phyloP scores from a whole-genome alignment of 2,113 vertebrate genomes.

The Grantiella picta region DNA sequence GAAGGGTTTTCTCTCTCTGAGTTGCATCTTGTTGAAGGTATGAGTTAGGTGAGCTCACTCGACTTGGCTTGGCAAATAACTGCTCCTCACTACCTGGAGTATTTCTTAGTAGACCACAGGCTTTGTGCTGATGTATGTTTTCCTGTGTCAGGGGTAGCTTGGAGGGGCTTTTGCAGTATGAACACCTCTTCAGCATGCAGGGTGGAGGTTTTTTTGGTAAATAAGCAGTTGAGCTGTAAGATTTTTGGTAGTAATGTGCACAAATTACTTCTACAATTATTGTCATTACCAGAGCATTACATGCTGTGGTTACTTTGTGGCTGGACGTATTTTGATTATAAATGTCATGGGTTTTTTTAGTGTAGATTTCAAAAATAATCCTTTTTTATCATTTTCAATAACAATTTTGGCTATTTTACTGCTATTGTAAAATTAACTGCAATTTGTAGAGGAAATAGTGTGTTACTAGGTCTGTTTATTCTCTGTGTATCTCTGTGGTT shows the following conservation, averaged over 20 bases:
- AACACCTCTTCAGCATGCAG: background rate
- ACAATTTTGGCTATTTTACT: background rate
- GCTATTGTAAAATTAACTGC: background rate
- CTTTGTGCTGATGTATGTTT: background rate
- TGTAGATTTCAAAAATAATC: background rate
- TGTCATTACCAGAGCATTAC: background rate
- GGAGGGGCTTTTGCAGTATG: background rate
- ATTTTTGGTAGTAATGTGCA: background rate
- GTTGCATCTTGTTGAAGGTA: background rate
- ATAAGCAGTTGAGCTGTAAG: background rate
- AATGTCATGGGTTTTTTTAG: rapidly evolving
- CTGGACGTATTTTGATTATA: background rate
- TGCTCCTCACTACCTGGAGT: background rate
- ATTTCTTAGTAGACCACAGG: background rate
- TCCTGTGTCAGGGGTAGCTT: background rate
- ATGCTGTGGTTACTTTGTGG: background rate
- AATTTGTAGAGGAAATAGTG: background rate
- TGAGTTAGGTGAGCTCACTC: background rate
- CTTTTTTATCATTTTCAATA: background rate
- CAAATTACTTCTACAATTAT: background rate
- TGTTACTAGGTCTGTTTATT: background rate
- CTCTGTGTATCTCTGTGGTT: background rate
- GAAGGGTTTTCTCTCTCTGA: background rate
- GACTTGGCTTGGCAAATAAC: background rate
- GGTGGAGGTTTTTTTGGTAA: background rate